Conservation (phyloP, 2,888 invertebrate genomes). For the Muschampia plurimacula region DNA sequence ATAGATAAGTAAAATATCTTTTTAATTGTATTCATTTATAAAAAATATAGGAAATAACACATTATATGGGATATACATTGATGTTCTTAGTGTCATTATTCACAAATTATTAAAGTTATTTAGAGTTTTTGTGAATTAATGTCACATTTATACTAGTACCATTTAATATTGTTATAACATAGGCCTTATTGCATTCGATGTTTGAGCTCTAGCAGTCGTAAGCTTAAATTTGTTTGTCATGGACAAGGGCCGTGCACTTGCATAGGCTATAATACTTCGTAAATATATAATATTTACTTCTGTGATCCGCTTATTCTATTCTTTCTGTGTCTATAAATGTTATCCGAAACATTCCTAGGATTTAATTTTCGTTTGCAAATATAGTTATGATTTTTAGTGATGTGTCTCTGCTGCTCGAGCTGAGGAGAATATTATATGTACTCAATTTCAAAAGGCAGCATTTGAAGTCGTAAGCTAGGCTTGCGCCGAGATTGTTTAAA, state of each 20-base stretch:
- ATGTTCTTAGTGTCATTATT: constrained; percentile 75
- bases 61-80: constrained; percentile 67
- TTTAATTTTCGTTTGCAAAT: constrained; percentile 63
- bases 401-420: constrained; percentile 49
- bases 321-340: constrained; percentile 71
- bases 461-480: constrained; percentile 69
- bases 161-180: constrained; percentile 62
- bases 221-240: constrained; percentile 49
- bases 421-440: constrained; percentile 64
- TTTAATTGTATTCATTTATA: constrained; percentile 67
- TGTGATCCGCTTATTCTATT: constrained; percentile 79
- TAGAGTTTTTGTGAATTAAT: constrained; percentile 64
- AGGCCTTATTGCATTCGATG: constrained; percentile 65
- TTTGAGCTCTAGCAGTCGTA: constrained; percentile 51
- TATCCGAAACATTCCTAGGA: constrained; percentile 79
- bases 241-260: constrained; percentile 58
- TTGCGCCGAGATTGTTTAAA: constrained; percentile 63
- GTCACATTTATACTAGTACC: constrained; percentile 55
- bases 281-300: constrained; percentile 80
- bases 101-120: constrained; percentile 64
- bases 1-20: constrained; percentile 72
- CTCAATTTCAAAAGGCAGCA: constrained; percentile 66
- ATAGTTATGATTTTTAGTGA: constrained; percentile 54
- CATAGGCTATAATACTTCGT: constrained; percentile 68
- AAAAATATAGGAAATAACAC: constrained; percentile 61